Base-by-base conservation (phyloP, 2,888 invertebrate genomes). In the Calephelis perditalis region DNA sequence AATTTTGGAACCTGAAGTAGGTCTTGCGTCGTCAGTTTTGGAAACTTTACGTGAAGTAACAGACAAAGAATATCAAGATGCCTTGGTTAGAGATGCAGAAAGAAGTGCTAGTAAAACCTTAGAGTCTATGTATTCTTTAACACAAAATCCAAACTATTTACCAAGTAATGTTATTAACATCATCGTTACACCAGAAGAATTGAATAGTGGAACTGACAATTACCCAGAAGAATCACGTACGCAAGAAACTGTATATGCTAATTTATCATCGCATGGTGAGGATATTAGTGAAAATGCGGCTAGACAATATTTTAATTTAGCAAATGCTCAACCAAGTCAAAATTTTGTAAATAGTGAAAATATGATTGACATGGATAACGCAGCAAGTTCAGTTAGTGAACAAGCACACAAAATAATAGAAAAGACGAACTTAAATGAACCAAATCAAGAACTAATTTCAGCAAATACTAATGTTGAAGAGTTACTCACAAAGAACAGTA, bases 1-100 rank as follows among this genome's bases (percentile, higher is more conserved):
- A 0, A 72, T 90, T 7, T 71, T 90, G 12, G 80, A 83, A 59
- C 90, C 89, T 11, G 89, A 90, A 76, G 86, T 89, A 9, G 82
- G 75, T 26, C 76, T 90, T 0, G 88, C 87, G 2, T 82, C 86
- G 4, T 88, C 88, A 5, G 82, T 90, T 61, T 71, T 90, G 26
- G 76, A 87, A 66, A 88, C 89, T 2, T 67, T 90, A 47, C 78
- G 78, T 10, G 78, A 85, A 69, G 89, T 77, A 7, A 88, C 88
- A 0, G 85, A 89, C 52, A 82, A 86, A 66, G 88, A 87, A 67
- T 87, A 86, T 58, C 67, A 75, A 65, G 83, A 88, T 9, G 90
- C 89, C 0, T 69, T 88, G 36, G 81, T 76, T 8, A 80, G 88
- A 67, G 88, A 89, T 44, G 84, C 83, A 36, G 79, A 79, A 0